Conservation (phyloP, 2,888 invertebrate species). For the Saturnia pavonia region DNA sequence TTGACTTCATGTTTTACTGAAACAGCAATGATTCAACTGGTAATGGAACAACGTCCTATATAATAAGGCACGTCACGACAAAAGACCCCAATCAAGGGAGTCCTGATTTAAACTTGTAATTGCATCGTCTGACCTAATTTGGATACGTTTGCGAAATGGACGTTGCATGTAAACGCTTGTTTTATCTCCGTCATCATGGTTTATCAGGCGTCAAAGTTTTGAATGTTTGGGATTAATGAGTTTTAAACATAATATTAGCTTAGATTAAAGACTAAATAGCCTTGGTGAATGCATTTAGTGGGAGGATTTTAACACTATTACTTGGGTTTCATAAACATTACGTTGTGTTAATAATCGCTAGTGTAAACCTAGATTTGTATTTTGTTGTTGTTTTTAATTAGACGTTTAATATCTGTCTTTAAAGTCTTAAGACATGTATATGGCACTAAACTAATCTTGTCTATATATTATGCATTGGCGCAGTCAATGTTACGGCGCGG, state of each 20-base stretch:
- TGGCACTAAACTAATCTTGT: too few relatives aligned
- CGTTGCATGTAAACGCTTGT: constrained; percentile 58
- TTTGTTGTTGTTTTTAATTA: too few relatives aligned
- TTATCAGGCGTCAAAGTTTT: constrained; percentile 11
- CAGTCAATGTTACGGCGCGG: too few relatives aligned
- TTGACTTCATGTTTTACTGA: background rate
- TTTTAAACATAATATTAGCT: background rate
- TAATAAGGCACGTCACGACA: constrained; percentile 52
- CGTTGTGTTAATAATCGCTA: background rate
- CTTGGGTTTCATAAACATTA: background rate
- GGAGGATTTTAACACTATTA: background rate
- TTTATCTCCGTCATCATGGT: constrained; percentile 41
- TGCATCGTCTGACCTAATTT: constrained; percentile 47
- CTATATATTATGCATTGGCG: too few relatives aligned
- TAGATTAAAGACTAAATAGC: background rate
- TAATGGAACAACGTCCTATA: constrained; percentile 41
- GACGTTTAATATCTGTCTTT: too few relatives aligned
- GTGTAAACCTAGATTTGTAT: too few relatives aligned
- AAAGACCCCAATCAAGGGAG: constrained; percentile 32
- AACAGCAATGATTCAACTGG: constrained; percentile 28
- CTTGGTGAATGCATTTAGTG: background rate
- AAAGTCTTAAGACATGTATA: too few relatives aligned
- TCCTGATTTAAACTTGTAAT: constrained; percentile 50
- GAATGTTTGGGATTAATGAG: constrained; percentile 6
- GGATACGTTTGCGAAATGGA: constrained; percentile 50